A percentile compares a stretch with the other conserved stretches of the same genome.
These are phyloP conservation scores for Lasius fuliginosus DNA, from an alignment of 2,888 invertebrate species.

Conservation along the genomic window DNA sequence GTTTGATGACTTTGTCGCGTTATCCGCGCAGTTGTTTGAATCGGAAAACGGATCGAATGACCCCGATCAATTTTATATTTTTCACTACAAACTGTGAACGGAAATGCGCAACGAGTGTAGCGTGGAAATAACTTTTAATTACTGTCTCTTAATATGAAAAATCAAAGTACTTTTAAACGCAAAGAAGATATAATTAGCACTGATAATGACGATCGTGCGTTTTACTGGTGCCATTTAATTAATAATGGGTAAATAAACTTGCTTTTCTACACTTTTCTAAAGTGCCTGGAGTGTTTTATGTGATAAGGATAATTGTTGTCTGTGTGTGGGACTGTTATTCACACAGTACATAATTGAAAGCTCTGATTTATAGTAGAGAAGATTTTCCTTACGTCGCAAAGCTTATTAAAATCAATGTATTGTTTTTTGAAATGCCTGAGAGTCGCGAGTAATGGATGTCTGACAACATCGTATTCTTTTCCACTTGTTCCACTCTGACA, in stretches of 20 bases:
- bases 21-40: slow-evolving; percentile 11
- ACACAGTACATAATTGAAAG: not conserved
- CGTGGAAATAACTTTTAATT: slow-evolving; percentile 3
- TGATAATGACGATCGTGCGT: not conserved
- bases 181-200: slow-evolving; percentile 24
- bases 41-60: not conserved
- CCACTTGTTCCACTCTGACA: not conserved
- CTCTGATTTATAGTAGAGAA: not conserved
- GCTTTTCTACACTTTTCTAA: not conserved
- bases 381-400: not conserved
- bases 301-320: not conserved
- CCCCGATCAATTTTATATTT: slow-evolving; percentile 18
- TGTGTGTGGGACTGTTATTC: not conserved
- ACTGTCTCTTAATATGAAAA: slow-evolving; percentile 7
- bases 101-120: not conserved
- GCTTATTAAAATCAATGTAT: not conserved
- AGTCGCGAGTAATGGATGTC: not conserved
- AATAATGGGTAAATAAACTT: slow-evolving; percentile 15
- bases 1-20: slow-evolving; percentile 7
- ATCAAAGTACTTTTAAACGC: slow-evolving; percentile 2
- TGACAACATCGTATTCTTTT: not conserved
- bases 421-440: not conserved
- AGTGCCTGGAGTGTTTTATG: not conserved
- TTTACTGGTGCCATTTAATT: not conserved
- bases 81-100: not conserved